Evolutionary conservation across 2,113 vertebrate species (phyloP).

Genomic region (Tringa solitaria): DNA sequence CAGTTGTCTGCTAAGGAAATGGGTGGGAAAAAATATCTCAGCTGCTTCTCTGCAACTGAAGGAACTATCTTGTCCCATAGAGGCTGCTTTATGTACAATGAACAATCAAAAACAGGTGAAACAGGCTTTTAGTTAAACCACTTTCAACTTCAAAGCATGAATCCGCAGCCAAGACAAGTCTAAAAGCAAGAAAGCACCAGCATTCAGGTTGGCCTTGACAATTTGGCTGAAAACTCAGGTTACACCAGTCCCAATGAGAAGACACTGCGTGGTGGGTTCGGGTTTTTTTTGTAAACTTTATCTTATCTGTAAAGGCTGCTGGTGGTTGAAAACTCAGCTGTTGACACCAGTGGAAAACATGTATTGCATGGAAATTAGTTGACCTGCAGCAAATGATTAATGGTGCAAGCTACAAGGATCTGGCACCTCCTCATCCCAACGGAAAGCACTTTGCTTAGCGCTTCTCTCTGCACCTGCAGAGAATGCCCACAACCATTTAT

Average conservation of each 20-base stretch:
- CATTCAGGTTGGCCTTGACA: neutral
- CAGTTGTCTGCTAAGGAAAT: neutral
- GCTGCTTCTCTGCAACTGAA: neutral
- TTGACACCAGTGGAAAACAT: neutral
- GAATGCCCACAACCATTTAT: neutral
- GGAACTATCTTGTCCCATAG: neutral
- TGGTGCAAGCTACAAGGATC: neutral
- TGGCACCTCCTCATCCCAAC: neutral
- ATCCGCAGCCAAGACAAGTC: neutral
- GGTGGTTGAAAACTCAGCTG: neutral
- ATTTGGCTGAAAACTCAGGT: neutral
- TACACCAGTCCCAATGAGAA: neutral
- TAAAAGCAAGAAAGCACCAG: neutral
- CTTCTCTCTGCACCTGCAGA: neutral
- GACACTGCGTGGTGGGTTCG: accelerated
- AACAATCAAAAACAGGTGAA: neutral
- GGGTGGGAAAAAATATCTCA: neutral
- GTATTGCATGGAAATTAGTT: neutral
- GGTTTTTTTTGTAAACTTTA: neutral
- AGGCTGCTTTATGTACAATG: neutral
- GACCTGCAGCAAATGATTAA: neutral
- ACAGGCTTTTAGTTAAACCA: neutral
- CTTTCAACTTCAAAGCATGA: neutral
- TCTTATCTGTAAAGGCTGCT: neutral
- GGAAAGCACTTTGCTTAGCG: neutral